phyloP scores from a whole-genome alignment of 1,140 invertebrate species.

The Neodiprion fabricii region DNA sequence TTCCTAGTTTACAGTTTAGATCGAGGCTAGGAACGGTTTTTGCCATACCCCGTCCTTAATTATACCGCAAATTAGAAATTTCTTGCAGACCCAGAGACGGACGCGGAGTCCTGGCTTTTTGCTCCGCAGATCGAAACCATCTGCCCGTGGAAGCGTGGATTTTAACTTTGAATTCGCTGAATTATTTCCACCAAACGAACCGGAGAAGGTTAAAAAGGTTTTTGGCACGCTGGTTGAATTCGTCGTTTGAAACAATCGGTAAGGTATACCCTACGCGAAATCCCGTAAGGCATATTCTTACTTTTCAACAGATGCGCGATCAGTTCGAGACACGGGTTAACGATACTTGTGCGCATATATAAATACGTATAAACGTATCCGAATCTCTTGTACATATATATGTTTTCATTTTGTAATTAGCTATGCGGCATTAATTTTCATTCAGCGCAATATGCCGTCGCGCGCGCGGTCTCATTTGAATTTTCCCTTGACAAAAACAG shows the following conservation, averaged over 20 bases:
- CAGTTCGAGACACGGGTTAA: not conserved
- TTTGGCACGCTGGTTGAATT: too few species aligned
- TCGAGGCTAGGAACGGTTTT: slow-evolving; percentile 40
- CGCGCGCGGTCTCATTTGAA: slow-evolving; percentile 56
- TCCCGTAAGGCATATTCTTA: too few species aligned
- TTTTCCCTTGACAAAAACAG: slow-evolving; percentile 38
- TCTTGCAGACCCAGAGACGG: slow-evolving; percentile 38
- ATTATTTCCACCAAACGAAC: slow-evolving; percentile 7
- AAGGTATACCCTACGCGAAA: not conserved
- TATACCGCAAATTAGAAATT: slow-evolving; percentile 60
- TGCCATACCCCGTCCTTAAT: slow-evolving; percentile 51
- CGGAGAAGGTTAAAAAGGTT: not conserved
- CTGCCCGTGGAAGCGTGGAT: not conserved
- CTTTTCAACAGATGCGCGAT: too few species aligned
- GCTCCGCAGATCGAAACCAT: not conserved
- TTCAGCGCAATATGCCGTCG: slow-evolving; percentile 57
- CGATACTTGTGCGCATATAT: not conserved
- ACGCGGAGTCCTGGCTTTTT: not conserved
- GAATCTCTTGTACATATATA: too few species aligned
- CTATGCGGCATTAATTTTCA: slow-evolving; percentile 59
- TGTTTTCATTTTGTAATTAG: slow-evolving; percentile 51
- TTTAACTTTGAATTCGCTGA: slow-evolving; percentile 8
- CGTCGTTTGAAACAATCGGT: too few species aligned
- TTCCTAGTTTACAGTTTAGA: slow-evolving; percentile 24
- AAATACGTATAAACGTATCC: not conserved